Conservation (phyloP, 2,113 vertebrate species). For the sheep (Ovis aries) region DNA sequence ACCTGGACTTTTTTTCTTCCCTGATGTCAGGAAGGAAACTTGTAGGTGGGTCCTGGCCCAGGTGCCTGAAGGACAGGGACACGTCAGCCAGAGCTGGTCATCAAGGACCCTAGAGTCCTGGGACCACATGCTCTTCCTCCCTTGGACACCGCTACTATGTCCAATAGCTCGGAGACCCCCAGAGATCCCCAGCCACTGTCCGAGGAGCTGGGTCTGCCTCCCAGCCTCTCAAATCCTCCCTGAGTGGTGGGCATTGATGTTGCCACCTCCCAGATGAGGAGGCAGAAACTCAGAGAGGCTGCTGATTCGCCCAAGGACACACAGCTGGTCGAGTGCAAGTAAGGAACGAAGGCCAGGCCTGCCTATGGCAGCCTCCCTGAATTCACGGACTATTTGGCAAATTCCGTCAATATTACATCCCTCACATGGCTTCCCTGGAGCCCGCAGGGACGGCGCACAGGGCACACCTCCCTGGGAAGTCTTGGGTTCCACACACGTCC, state of each 20-base stretch:
- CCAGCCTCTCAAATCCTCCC: background rate
- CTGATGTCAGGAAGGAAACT: background rate
- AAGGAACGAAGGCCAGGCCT: rapidly evolving
- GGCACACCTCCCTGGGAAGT: rapidly evolving
- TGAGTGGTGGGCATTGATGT: background rate
- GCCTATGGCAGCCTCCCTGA: background rate
- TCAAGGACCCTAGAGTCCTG: background rate
- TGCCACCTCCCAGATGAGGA: background rate
- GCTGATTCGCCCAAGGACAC: background rate
- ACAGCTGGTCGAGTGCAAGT: background rate
- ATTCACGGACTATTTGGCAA: too few species aligned
- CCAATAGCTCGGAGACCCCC: background rate
- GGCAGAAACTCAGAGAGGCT: background rate
- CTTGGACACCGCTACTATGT: background rate
- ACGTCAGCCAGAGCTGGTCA: too few species aligned
- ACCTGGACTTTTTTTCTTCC: background rate
- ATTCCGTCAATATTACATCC: rapidly evolving
- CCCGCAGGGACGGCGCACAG: rapidly evolving
- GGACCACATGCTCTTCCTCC: background rate
- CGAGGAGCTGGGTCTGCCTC: background rate
- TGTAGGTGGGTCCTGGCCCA: background rate
- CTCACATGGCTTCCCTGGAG: background rate
- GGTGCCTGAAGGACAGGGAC: background rate
- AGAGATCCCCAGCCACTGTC: background rate
- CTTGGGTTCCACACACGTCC: background rate